Conservation (phyloP, 2,888 invertebrate genomes). For the Eristalinus aeneus region DNA sequence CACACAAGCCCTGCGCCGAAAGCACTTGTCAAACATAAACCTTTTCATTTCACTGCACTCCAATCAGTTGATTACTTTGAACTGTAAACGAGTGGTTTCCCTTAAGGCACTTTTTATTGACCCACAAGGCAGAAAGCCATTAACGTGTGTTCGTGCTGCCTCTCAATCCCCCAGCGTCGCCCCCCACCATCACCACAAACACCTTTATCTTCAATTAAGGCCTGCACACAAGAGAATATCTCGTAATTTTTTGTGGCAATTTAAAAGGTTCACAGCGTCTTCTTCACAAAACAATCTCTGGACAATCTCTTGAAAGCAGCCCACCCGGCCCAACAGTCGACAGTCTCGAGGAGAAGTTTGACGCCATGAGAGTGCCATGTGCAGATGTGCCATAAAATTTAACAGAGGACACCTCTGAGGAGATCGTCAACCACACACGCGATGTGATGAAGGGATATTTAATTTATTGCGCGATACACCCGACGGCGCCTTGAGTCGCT, state of each 20-base stretch:
- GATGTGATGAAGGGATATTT: not conserved
- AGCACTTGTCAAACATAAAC: not conserved
- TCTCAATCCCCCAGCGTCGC: not conserved
- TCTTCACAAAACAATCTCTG: not conserved
- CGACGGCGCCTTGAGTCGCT: not conserved
- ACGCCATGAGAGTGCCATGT: not conserved
- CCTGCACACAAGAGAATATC: not conserved
- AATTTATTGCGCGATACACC: not conserved
- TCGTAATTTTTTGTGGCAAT: slow-evolving; percentile 39
- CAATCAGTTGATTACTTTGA: not conserved
- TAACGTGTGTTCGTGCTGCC: not conserved
- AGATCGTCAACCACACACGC: not conserved
- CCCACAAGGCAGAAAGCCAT: not conserved
- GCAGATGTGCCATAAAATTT: not conserved
- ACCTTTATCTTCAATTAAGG: slow-evolving; percentile 26
- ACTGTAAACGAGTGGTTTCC: not conserved
- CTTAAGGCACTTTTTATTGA: not conserved
- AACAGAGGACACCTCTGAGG: not conserved
- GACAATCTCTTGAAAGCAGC: not conserved
- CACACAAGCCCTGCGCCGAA: not conserved
- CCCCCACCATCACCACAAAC: too few relatives aligned
- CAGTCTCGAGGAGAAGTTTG: not conserved
- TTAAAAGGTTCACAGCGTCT: slow-evolving; percentile 25
- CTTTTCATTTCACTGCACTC: not conserved
- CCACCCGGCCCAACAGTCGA: not conserved